phyloP scores from a whole-genome alignment of 2,113 vertebrate species.

The Gallinago paraguaiae region DNA sequence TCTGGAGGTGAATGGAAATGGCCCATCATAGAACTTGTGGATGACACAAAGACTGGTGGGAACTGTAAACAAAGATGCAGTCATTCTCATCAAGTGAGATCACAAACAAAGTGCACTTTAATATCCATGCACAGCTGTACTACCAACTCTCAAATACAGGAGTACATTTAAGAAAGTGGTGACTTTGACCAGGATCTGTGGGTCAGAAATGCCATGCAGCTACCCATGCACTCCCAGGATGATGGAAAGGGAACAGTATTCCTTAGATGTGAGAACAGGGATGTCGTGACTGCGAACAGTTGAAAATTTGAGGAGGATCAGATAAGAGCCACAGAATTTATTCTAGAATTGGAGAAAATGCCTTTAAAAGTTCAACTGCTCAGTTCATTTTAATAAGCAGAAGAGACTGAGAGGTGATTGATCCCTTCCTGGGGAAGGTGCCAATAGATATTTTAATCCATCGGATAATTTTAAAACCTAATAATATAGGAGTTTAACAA shows the following conservation, averaged over 20 bases:
- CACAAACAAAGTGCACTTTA: background rate
- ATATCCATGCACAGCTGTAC: background rate
- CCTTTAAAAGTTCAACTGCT: background rate
- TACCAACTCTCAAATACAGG: background rate
- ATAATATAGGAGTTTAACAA: background rate
- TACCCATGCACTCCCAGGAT: background rate
- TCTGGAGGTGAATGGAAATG: slow-evolving; percentile 1
- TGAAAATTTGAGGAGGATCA: background rate
- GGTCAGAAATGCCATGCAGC: background rate
- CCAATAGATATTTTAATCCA: background rate
- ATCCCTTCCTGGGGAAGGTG: background rate
- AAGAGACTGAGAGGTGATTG: background rate
- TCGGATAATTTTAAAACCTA: background rate
- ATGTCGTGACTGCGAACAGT: background rate
- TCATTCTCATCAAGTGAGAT: background rate
- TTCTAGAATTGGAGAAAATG: background rate
- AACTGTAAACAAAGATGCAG: background rate
- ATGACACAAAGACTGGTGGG: background rate
- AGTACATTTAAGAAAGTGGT: background rate
- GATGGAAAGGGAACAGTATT: background rate
- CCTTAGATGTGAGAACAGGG: background rate
- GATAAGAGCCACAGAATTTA: background rate
- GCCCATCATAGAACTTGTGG: background rate
- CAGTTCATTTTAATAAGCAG: background rate
- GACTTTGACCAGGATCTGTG: background rate